Evolutionary conservation across 2,888 invertebrate species (phyloP).

Genomic region (Calephelis perditalis): DNA sequence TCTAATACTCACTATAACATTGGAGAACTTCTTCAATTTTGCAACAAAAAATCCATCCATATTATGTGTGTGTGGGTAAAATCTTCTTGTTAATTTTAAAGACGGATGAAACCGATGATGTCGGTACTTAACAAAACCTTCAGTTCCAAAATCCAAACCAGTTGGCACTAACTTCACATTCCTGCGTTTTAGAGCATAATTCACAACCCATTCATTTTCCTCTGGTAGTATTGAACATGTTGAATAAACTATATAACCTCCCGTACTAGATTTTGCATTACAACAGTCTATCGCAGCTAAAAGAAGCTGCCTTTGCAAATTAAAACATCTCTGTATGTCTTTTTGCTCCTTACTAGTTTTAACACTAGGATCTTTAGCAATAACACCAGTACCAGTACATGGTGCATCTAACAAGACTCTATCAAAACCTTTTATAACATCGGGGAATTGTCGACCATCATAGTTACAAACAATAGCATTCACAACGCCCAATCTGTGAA

Average conservation of each 20-base stretch:
- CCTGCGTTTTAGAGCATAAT: conserved; percentile 95
- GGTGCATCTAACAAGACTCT: conserved; percentile 98
- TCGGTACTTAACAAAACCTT: conserved; percentile 94
- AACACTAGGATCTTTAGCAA: conserved; percentile 97
- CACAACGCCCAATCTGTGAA: conserved; percentile 96
- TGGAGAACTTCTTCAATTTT: conserved; percentile 97
- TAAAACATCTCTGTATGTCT: conserved; percentile 94
- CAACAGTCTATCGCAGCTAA: conserved; percentile 98
- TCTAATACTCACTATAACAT: conserved; percentile 76
- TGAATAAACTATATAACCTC: conserved; percentile 98
- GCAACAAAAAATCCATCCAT: conserved; percentile 99
- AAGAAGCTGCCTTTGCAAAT: conserved; percentile 94
- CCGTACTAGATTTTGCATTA: conserved; percentile 93
- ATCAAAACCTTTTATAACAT: conserved; percentile 94
- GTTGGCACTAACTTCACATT: conserved; percentile 96
- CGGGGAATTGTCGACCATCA: conserved; percentile 92
- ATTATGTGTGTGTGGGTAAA: conserved; percentile 98
- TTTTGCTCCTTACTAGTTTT: conserved; percentile 94
- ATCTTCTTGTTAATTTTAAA: conserved; percentile 90
- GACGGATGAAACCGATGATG: conserved; percentile 93
- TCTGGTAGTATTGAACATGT: conserved; percentile 98
- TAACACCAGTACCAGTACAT: conserved; percentile 98
- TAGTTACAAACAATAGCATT: conserved; percentile 94
- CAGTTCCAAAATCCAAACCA: conserved; percentile 95
- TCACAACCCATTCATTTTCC: conserved; percentile 98